Evolutionary conservation across 1,140 invertebrate genomes (phyloP).

Genomic region (Microvelia longipes): DNA sequence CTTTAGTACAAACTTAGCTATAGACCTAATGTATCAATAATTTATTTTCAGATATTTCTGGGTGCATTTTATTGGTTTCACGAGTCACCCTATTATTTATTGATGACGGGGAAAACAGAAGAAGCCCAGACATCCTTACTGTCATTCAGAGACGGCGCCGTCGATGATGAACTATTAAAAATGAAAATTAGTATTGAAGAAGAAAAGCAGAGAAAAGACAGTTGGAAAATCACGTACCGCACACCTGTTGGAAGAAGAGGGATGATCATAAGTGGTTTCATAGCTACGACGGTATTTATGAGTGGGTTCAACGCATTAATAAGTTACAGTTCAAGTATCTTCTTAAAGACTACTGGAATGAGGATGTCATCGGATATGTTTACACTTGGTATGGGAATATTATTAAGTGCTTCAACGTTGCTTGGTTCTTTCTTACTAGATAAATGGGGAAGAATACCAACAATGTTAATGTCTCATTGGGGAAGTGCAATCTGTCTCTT

Average conservation of each 20-base stretch:
- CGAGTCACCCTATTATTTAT: conserved; percentile 59
- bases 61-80: conserved; percentile 56
- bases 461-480: conserved; percentile 34
- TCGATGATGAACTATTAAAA: conserved; percentile 15
- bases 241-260: conserved; percentile 15
- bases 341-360: conserved; percentile 16
- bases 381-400: conserved; percentile 14
- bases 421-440: conserved; percentile 27
- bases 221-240: conserved; percentile 14
- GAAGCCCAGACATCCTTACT: conserved; percentile 46
- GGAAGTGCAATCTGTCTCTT: conserved; percentile 12
- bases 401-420: conserved; percentile 22
- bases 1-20: no score
- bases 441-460: conserved; percentile 28
- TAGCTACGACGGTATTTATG: conserved; percentile 19
- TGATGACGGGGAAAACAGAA: conserved; percentile 39
- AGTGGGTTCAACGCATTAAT: conserved; percentile 21
- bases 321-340: conserved; percentile 21
- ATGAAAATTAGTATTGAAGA: conserved; percentile 17
- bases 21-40: no score
- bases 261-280: conserved; percentile 17
- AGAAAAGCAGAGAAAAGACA: conserved; percentile 17
- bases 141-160: conserved; percentile 37
- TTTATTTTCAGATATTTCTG: conserved; percentile 48
- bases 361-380: conserved; percentile 15